Evolutionary conservation across 2,113 vertebrate genomes (phyloP).

Genomic region (Bathybates hornii): DNA sequence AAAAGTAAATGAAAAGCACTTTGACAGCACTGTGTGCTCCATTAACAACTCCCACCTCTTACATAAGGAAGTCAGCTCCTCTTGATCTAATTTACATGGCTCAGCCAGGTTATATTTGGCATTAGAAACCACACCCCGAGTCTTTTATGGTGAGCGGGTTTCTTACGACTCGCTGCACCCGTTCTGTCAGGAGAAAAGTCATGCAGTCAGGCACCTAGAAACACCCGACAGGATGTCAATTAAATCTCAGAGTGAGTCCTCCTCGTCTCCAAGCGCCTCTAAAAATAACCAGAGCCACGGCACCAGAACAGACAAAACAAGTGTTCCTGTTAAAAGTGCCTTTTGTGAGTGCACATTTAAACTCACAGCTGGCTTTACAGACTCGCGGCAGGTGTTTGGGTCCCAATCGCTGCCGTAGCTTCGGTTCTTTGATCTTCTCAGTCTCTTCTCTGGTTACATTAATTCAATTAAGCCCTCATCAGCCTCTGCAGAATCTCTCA

Average conservation of each 20-base stretch:
- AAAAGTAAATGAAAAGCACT: neutral
- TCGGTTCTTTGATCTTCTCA: neutral
- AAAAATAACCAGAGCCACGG: slow-evolving; percentile 14
- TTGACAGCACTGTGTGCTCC: neutral
- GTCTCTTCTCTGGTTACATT: neutral
- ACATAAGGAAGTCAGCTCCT: neutral
- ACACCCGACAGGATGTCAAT: neutral
- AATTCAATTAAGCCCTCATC: neutral
- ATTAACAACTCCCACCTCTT: neutral
- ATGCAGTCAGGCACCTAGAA: neutral
- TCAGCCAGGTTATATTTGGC: neutral
- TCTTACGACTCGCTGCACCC: neutral
- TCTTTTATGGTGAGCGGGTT: neutral
- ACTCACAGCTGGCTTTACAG: neutral
- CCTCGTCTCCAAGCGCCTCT: neutral
- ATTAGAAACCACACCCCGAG: neutral
- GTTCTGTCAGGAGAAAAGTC: neutral
- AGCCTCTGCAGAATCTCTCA: neutral
- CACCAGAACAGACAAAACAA: neutral
- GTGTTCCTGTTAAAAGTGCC: neutral
- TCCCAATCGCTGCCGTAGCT: neutral
- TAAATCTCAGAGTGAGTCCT: neutral
- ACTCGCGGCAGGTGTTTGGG: neutral
- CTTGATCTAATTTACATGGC: neutral
- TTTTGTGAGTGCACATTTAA: neutral